phyloP scores from a whole-genome alignment of 2,888 invertebrate genomes.

The Leucoptera coffeella region DNA sequence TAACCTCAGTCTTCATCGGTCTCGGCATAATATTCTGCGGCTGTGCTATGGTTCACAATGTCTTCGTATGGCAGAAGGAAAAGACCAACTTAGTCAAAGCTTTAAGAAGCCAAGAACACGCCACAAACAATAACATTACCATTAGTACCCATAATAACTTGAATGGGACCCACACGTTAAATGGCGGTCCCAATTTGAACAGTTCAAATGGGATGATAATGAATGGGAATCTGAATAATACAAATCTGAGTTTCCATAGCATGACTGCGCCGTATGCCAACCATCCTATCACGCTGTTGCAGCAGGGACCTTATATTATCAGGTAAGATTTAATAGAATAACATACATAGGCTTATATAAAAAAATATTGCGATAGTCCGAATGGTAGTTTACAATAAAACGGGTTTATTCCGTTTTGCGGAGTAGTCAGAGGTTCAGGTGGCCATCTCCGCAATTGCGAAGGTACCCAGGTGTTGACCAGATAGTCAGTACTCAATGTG shows the following conservation, averaged over 20 bases:
- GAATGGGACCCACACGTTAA: background rate
- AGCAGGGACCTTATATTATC: slow-evolving; percentile 53
- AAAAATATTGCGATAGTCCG: too few species aligned
- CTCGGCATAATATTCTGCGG: slow-evolving; percentile 88
- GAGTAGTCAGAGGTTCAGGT: too few species aligned
- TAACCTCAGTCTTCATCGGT: slow-evolving; percentile 83
- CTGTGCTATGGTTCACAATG: slow-evolving; percentile 90
- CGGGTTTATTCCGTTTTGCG: too few species aligned
- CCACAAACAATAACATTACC: slow-evolving; percentile 11
- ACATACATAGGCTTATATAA: background rate
- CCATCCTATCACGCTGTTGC: slow-evolving; percentile 41
- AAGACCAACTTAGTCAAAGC: slow-evolving; percentile 78
- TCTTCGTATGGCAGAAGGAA: slow-evolving; percentile 89
- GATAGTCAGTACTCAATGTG: too few species aligned
- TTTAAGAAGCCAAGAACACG: slow-evolving; percentile 27
- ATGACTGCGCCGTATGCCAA: slow-evolving; percentile 24
- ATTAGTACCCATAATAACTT: too few species aligned
- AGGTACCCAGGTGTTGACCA: too few species aligned
- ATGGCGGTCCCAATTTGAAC: slow-evolving; percentile 17
- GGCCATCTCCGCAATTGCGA: too few species aligned
- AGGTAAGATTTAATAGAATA: slow-evolving; percentile 16
- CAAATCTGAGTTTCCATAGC: slow-evolving; percentile 38
- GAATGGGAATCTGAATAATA: slow-evolving; percentile 36
- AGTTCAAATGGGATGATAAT: slow-evolving; percentile 31
- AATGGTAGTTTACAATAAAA: too few species aligned